A percentile compares a stretch with the other conserved stretches of the same genome.
These are phyloP conservation scores for Sorex maritimensis DNA, from an alignment of 2,797 vertebrate genomes.

Conservation along the genomic window DNA sequence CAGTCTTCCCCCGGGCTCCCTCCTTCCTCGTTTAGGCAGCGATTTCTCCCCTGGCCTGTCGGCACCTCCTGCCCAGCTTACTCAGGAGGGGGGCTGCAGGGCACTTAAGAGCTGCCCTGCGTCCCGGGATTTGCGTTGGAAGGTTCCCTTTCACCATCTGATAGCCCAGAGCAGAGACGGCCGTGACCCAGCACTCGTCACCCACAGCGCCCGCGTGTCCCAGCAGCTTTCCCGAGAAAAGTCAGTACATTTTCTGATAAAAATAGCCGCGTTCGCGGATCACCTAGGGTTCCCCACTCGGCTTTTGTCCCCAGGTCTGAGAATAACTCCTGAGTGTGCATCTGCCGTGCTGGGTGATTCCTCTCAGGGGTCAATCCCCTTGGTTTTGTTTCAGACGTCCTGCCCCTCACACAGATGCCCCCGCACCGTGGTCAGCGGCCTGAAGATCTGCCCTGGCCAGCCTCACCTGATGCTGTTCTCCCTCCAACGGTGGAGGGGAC, in stretches of 20 bases:
- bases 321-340: background rate
- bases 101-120: constrained; percentile 24
- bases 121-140: constrained; percentile 63
- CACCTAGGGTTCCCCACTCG: constrained; percentile 63
- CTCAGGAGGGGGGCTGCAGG: background rate
- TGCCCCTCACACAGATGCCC: no score
- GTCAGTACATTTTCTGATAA: constrained; percentile 78
- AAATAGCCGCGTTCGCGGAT: constrained; percentile 86
- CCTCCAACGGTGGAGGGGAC: constrained; percentile 33
- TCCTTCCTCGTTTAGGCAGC: constrained; percentile 13
- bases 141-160: constrained; percentile 60
- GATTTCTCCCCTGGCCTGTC: constrained; percentile 63
- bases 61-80: constrained; percentile 22
- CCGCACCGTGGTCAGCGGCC: background rate
- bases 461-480: constrained; percentile 49
- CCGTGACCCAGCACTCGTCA: constrained; percentile 75
- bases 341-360: constrained; percentile 81
- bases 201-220: constrained; percentile 67
- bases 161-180: constrained; percentile 55
- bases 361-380: constrained; percentile 78
- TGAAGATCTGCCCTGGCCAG: constrained; percentile 77
- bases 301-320: constrained; percentile 40
- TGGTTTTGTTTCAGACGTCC: constrained; percentile 72
- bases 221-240: constrained; percentile 73
- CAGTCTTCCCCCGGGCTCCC: background rate